phyloP scores from a whole-genome alignment of 1,140 invertebrate species.

The Eubasilissa regina region DNA sequence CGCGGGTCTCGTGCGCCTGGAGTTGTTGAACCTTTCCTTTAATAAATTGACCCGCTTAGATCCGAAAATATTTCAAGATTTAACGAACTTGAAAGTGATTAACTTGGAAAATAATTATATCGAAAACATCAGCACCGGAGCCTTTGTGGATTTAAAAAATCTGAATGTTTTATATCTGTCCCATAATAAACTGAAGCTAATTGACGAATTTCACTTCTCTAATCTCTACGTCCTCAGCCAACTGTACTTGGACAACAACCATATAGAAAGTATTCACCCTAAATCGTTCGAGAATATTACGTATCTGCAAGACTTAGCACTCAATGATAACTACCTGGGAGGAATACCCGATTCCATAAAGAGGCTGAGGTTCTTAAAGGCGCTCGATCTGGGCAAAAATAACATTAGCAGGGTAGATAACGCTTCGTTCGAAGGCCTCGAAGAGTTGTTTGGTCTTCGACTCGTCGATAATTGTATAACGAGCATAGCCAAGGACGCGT shows the following conservation, averaged over 20 bases:
- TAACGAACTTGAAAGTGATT: conserved; percentile 84
- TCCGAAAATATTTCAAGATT: conserved; percentile 81
- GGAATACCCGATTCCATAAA: conserved; percentile 81
- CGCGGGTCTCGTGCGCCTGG: conserved; percentile 80
- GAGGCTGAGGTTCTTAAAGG: conserved; percentile 80
- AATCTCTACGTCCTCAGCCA: conserved; percentile 84
- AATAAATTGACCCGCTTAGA: conserved; percentile 83
- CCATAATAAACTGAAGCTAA: conserved; percentile 79
- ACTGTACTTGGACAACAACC: conserved; percentile 83
- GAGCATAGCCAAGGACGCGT: conserved; percentile 79
- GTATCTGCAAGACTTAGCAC: conserved; percentile 83
- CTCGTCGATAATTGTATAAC: conserved; percentile 79
- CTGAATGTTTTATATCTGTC: conserved; percentile 83
- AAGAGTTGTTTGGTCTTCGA: conserved; percentile 77
- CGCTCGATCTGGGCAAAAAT: conserved; percentile 86
- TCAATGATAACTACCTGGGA: conserved; percentile 83
- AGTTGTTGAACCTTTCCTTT: conserved; percentile 83
- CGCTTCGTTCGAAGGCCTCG: conserved; percentile 77
- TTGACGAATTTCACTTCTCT: conserved; percentile 81
- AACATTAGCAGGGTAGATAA: conserved; percentile 76
- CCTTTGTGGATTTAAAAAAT: conserved; percentile 83
- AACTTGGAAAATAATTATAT: conserved; percentile 85
- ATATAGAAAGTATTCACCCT: conserved; percentile 77
- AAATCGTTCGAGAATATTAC: conserved; percentile 86
- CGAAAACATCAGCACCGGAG: conserved; percentile 80